Conservation (phyloP, 1,140 invertebrate genomes). For the Cyclargus thomasi region DNA sequence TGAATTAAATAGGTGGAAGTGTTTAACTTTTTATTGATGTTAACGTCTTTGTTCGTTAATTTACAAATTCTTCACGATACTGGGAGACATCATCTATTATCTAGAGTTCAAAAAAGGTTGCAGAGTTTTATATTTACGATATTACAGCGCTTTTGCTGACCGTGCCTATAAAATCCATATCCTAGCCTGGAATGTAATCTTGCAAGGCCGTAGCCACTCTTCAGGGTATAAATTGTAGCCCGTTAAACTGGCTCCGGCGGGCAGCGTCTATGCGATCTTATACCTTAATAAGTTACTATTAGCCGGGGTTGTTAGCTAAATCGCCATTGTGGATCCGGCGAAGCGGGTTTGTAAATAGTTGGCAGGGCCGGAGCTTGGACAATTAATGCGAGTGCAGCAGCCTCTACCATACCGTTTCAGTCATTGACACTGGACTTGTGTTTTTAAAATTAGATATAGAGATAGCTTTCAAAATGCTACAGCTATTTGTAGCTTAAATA, state of each 20-base stretch:
- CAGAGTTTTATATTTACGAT: neutral
- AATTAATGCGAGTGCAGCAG: constrained; percentile 25
- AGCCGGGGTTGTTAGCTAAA: constrained; percentile 52
- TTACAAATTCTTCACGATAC: neutral
- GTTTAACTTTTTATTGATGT: neutral
- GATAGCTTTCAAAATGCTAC: too few species aligned
- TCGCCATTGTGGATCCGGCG: constrained; percentile 43
- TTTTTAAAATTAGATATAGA: neutral
- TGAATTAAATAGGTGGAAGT: neutral
- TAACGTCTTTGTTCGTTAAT: neutral
- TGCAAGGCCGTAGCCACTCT: constrained; percentile 51
- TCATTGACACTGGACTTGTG: constrained; percentile 27
- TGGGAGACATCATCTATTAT: too few species aligned
- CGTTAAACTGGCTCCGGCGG: constrained; percentile 50
- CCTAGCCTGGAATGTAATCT: constrained; percentile 50
- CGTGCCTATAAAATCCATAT: constrained; percentile 16
- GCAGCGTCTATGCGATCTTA: constrained; percentile 40
- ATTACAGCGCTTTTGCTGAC: neutral
- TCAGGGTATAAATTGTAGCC: constrained; percentile 62
- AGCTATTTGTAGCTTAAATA: too few species aligned
- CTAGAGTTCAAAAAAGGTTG: too few species aligned
- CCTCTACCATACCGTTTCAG: constrained; percentile 23
- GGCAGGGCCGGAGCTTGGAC: constrained; percentile 26
- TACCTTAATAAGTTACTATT: constrained; percentile 54
- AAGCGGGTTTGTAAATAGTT: constrained; percentile 37